Evolutionary conservation across 1,140 invertebrate genomes (phyloP).

Genomic region (Polypedilum vanderplanki): DNA sequence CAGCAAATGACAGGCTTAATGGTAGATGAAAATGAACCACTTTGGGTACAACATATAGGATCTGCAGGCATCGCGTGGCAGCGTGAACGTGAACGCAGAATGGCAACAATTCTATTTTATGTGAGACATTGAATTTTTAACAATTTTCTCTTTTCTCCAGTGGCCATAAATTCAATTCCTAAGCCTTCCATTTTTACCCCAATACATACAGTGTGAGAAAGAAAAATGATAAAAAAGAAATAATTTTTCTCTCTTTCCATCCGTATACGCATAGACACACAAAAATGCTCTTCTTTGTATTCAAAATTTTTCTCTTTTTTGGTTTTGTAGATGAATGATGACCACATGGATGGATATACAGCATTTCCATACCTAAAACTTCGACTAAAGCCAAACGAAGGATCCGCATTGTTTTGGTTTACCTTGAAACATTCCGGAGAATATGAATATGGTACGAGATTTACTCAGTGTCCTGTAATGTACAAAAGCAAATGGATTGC

Average conservation of each 20-base stretch:
- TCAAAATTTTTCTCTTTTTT: background rate
- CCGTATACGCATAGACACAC: too few species aligned
- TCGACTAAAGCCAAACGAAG: background rate
- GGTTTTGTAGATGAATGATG: background rate
- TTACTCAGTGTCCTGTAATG: background rate
- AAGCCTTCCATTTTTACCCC: too few species aligned
- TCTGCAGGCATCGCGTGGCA: background rate
- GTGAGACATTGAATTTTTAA: background rate
- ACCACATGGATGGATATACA: conserved; percentile 12
- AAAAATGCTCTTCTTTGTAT: too few species aligned
- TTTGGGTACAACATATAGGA: background rate
- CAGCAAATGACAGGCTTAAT: background rate
- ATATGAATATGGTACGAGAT: background rate
- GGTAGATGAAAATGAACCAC: background rate
- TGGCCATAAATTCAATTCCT: too few species aligned
- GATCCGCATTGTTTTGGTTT: background rate
- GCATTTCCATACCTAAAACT: conserved; percentile 25
- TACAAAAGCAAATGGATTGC: background rate
- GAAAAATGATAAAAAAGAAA: background rate
- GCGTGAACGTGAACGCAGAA: background rate
- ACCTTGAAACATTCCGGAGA: background rate
- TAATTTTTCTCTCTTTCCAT: background rate
- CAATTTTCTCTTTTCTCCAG: too few species aligned
- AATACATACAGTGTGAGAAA: background rate
- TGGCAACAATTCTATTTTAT: conserved; percentile 5